Conservation (phyloP, 2,113 vertebrate species). For the Melospiza georgiana region DNA sequence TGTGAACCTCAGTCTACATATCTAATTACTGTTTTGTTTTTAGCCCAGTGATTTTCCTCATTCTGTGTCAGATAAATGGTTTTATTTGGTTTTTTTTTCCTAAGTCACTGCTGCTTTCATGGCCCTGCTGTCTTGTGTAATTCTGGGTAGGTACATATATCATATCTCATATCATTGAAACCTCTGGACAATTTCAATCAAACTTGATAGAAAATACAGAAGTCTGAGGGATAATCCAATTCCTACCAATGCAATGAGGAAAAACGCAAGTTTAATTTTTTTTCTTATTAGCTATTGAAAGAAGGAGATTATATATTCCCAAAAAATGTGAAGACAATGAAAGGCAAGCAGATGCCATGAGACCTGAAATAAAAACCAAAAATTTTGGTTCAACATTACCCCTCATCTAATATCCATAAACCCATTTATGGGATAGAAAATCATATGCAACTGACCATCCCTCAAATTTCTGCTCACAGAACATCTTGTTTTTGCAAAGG, state of each 20-base stretch:
- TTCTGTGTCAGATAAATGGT: background rate
- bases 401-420: background rate
- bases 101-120: background rate
- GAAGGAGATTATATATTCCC: fast-evolving
- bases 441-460: fast-evolving
- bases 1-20: background rate
- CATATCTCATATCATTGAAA: background rate
- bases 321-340: background rate
- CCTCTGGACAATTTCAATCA: background rate
- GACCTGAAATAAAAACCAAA: background rate
- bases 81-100: background rate
- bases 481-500: background rate
- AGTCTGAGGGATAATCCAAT: background rate
- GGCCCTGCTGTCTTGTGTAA: background rate
- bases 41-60: background rate
- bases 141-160: background rate
- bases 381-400: background rate
- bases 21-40: background rate
- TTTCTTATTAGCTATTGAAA: background rate
- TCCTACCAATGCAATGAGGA: background rate
- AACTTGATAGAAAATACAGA: background rate
- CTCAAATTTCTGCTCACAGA: background rate
- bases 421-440: background rate
- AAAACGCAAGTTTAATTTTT: background rate
- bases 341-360: background rate